These are phyloP conservation scores for Upupa epops DNA, from an alignment of 2,113 vertebrate species.

Conservation along the genomic window DNA sequence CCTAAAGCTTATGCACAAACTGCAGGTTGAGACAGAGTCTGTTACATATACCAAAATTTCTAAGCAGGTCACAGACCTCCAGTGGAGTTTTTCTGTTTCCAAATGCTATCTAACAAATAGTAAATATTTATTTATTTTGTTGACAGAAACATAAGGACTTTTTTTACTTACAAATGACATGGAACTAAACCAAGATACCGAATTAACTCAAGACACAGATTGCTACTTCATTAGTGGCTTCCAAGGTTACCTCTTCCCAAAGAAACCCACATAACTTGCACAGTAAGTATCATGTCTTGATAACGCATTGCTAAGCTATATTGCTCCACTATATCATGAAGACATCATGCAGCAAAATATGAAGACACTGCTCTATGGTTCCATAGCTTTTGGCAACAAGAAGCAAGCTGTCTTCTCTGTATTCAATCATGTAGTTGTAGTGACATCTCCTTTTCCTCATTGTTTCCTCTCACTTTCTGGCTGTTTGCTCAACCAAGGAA, in stretches of 20 bases:
- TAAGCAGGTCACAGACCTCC: not conserved
- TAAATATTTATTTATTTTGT: conserved; percentile 6
- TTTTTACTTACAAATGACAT: conserved; percentile 1
- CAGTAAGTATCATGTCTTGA: not conserved
- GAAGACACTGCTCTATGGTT: not conserved
- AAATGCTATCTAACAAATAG: not conserved
- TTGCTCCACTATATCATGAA: not conserved
- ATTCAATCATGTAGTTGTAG: not conserved
- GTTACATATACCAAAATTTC: not conserved
- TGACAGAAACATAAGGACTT: not conserved
- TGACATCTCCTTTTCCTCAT: conserved; percentile 48
- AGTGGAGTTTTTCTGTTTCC: not conserved
- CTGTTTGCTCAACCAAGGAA: conserved; percentile 27
- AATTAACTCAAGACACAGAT: not conserved
- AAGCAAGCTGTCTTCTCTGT: not conserved
- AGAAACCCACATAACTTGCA: not conserved
- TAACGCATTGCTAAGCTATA: not conserved
- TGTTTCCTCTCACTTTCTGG: conserved; percentile 32
- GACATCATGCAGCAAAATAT: conserved; percentile 10
- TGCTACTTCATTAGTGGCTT: conserved; percentile 21
- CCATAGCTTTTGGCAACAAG: conserved; percentile 27
- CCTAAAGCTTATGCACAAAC: not conserved
- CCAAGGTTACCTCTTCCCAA: not conserved
- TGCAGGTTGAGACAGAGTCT: not conserved
- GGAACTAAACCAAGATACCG: not conserved